These are phyloP conservation scores for Micoletzkya japonica DNA, from an alignment of 2,888 invertebrate species.

Conservation along the genomic window DNA sequence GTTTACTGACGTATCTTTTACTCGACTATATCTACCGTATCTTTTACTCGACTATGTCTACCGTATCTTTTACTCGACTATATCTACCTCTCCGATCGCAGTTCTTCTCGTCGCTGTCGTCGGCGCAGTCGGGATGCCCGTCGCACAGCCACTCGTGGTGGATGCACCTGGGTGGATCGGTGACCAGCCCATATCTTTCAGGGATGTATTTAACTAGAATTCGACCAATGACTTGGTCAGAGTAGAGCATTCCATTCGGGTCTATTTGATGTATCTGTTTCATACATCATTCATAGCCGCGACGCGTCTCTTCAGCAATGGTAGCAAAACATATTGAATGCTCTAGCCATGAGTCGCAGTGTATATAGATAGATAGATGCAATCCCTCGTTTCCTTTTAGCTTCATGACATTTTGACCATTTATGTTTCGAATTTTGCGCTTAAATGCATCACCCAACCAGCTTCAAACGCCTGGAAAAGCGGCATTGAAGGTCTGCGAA, in stretches of 20 bases:
- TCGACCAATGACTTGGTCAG: neutral
- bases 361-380: neutral
- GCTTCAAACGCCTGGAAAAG: no score
- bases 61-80: neutral
- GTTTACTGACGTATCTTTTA: neutral
- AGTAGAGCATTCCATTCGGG: neutral
- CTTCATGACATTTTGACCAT: neutral
- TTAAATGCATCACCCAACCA: no score
- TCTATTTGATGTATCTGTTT: no score
- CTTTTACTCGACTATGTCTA: neutral
- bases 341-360: neutral
- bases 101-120: constrained; percentile 16
- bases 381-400: neutral
- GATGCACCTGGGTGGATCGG: neutral
- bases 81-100: constrained; percentile 1
- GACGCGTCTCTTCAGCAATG: no score
- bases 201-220: neutral
- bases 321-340: neutral
- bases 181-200: no score
- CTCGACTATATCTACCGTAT: neutral
- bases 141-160: constrained; percentile 9
- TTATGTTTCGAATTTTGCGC: no score
- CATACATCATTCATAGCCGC: no score
- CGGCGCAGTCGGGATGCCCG: constrained; percentile 24
- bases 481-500: neutral